A percentile compares a stretch with the other conserved stretches of the same genome.
Conservation (phyloP, 2,888 invertebrate genomes). For the Apeira syringaria region DNA sequence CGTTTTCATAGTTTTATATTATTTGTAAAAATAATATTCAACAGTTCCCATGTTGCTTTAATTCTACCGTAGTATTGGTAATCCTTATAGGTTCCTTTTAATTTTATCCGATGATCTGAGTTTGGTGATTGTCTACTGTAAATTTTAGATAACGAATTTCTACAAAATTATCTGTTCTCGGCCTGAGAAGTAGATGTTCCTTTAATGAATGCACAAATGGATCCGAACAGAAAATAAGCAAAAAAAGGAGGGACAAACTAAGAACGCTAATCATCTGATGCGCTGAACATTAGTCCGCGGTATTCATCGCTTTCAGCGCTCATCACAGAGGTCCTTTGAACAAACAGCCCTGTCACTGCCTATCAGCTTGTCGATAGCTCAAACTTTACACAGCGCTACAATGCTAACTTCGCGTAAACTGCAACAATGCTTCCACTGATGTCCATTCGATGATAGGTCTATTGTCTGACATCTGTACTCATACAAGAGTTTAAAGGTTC, state of each 20-base stretch:
- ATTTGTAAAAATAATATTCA: no score
- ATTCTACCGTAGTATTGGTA: no score
- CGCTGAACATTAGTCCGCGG: slow-evolving; percentile 39
- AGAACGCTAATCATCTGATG: slow-evolving; percentile 34
- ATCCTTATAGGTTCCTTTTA: no score
- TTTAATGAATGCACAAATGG: no score
- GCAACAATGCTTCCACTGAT: slow-evolving; percentile 62
- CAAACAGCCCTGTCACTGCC: slow-evolving; percentile 56
- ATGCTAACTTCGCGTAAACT: slow-evolving; percentile 69
- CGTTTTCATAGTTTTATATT: no score
- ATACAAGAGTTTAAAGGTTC: slow-evolving; percentile 9
- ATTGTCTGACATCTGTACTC: slow-evolving; percentile 38
- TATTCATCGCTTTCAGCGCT: slow-evolving; percentile 37
- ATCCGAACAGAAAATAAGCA: slow-evolving; percentile 11
- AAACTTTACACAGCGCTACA: slow-evolving; percentile 71
- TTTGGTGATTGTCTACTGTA: no score
- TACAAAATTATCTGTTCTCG: no score
- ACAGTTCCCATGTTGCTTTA: no score
- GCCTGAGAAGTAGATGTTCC: no score
- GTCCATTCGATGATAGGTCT: slow-evolving; percentile 50
- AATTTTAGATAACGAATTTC: no score
- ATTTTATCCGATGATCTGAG: no score
- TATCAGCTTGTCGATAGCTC: slow-evolving; percentile 72
- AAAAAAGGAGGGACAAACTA: slow-evolving; percentile 6
- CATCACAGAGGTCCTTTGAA: slow-evolving; percentile 63